Conservation (phyloP, 1,140 invertebrate species). For the Drosophila navojoa region DNA sequence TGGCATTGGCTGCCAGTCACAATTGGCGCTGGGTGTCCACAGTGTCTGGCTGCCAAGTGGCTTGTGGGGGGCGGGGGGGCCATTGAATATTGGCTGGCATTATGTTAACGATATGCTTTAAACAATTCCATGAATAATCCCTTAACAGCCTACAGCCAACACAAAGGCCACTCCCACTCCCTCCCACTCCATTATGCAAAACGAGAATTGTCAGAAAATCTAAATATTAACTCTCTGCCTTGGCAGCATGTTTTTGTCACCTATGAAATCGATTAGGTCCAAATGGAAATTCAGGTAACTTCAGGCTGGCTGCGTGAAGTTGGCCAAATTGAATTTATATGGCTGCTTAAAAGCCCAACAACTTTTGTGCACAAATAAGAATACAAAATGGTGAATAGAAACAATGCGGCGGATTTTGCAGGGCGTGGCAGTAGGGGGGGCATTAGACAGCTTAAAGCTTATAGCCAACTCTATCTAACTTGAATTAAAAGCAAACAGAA, state of each 20-base stretch:
- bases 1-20: slow-evolving; percentile 33
- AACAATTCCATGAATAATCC: slow-evolving; percentile 72
- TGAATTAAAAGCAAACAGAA: slow-evolving; percentile 65
- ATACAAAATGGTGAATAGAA: slow-evolving; percentile 62
- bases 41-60: slow-evolving; percentile 50
- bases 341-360: slow-evolving; percentile 69
- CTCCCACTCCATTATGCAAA: slow-evolving; percentile 60
- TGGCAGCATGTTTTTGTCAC: slow-evolving; percentile 69
- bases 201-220: slow-evolving; percentile 57
- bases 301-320: not conserved
- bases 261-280: slow-evolving; percentile 76
- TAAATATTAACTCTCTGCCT: slow-evolving; percentile 54
- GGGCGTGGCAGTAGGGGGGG: not conserved
- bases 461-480: slow-evolving; percentile 79
- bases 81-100: slow-evolving; percentile 51
- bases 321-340: slow-evolving; percentile 76
- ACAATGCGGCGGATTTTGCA: slow-evolving; percentile 60
- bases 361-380: slow-evolving; percentile 52
- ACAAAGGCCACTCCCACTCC: not conserved
- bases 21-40: not conserved
- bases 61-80: slow-evolving; percentile 1
- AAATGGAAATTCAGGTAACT: slow-evolving; percentile 27
- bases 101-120: slow-evolving; percentile 50
- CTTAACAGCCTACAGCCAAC: slow-evolving; percentile 53
- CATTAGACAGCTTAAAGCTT: slow-evolving; percentile 57